These are phyloP conservation scores for Xenops minutus DNA, from an alignment of 2,797 vertebrate genomes.

Conservation along the genomic window DNA sequence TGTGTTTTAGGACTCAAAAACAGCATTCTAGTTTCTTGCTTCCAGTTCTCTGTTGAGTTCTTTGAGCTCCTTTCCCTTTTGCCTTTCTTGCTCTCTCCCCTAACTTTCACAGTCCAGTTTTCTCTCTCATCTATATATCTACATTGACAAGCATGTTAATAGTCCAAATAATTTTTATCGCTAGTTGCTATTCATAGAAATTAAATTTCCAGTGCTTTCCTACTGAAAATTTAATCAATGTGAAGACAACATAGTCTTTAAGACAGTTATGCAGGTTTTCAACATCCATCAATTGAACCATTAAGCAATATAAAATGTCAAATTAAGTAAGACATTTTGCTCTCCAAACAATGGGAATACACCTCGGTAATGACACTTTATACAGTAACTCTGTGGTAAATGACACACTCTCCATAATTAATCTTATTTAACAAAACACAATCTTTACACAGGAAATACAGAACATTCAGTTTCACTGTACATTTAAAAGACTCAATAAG, in stretches of 20 bases:
- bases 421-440: not conserved
- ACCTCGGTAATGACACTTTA: not conserved
- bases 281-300: not conserved
- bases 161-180: not conserved
- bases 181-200: not conserved
- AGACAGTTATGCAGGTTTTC: not conserved
- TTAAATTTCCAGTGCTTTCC: not conserved
- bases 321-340: not conserved
- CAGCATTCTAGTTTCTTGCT: not conserved
- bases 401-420: not conserved
- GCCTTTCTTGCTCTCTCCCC: not conserved
- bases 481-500: not conserved
- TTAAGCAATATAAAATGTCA: not conserved
- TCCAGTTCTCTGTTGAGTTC: not conserved
- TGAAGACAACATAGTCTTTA: not conserved
- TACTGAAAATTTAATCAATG: not conserved
- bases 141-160: not conserved
- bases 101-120: not conserved
- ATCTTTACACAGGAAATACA: not conserved
- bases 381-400: not conserved
- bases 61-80: not conserved
- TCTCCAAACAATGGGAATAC: not conserved
- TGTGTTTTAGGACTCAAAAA: not conserved
- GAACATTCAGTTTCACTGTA: not conserved
- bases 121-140: not conserved